Evolutionary conservation across 2,888 invertebrate species (phyloP), one percentile per base, ranked within the genome.

Genomic region (Pteria penguin): DNA sequence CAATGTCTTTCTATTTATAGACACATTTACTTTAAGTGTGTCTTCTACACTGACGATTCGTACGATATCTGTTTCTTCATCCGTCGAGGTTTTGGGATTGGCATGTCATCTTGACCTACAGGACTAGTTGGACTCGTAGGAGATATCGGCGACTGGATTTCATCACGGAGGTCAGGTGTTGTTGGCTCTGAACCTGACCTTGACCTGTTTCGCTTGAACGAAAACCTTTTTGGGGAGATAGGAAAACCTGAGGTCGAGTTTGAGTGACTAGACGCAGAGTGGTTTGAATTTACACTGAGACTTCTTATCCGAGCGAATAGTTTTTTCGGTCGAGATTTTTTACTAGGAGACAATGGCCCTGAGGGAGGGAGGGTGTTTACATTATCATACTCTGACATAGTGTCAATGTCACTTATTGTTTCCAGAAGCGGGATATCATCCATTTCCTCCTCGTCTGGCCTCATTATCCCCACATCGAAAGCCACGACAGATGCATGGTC

Each of bases 401-500:
- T 72, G 3, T 62, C 57, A 11, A 55, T 54, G 8, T 52, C 60
- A 31, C 61, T 79, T 32, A 72, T 68, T 22, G 75, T 76, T 22
- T 78, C 81, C 58, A 72, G 76, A 52, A 84, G 32, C 14, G 83
- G 83, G n/a, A 85, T 83, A 63, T 81, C 76, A 60, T 86, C 82
- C 83, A 84, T 82, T 67, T 88, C 85, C 62, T 88, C 87, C 63
- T 87, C 86, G 60, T 88, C 82, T 18, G 85, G 86, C 62, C 85
- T 82, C 82, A 87, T 89, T 24, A 85, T 82, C 26, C 91, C 90
- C n/a, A 96, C 95, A 81, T 95, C 95, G 89, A 95, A 96, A 1
- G 96, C 96, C 65, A 96, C 95, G 26, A 96, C 95, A 3, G 96
- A 95, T 27, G 97, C 97, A 92, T 97, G 97, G 92, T 97, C 97